Conservation (phyloP, 2,113 vertebrate species). For the Deroptyus accipitrinus region DNA sequence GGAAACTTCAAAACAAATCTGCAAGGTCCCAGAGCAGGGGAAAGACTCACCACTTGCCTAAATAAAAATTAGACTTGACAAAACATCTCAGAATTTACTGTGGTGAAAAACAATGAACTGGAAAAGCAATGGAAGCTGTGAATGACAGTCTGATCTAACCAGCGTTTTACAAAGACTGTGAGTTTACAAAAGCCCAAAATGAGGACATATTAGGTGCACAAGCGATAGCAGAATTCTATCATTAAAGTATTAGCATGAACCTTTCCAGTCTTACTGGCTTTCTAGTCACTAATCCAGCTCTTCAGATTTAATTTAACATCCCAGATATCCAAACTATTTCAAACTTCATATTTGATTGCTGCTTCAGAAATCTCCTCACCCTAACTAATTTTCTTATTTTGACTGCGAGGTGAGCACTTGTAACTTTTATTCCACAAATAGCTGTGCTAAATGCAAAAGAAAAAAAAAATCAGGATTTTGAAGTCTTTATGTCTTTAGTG, state of each 20-base stretch:
- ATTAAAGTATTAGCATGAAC: background rate
- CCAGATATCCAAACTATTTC: background rate
- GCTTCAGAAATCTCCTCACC: background rate
- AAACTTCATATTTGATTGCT: background rate
- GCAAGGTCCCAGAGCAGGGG: background rate
- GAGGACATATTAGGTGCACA: background rate
- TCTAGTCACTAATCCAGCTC: background rate
- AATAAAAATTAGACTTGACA: conserved; percentile 13
- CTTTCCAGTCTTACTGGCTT: background rate
- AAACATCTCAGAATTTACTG: conserved; percentile 30
- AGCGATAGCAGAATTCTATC: background rate
- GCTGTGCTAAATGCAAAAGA: background rate
- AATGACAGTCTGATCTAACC: background rate
- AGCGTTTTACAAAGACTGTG: background rate
- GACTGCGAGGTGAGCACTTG: background rate
- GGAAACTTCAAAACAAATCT: conserved; percentile 51
- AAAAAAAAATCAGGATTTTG: background rate
- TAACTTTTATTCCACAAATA: background rate
- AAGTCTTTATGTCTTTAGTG: background rate
- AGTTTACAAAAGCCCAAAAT: background rate
- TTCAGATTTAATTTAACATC: background rate
- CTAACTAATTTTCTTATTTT: background rate
- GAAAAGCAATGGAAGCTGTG: background rate
- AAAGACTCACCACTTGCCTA: background rate
- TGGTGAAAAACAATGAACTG: background rate